Conservation (phyloP, 2,113 vertebrate species). For the Piaya cayana region DNA sequence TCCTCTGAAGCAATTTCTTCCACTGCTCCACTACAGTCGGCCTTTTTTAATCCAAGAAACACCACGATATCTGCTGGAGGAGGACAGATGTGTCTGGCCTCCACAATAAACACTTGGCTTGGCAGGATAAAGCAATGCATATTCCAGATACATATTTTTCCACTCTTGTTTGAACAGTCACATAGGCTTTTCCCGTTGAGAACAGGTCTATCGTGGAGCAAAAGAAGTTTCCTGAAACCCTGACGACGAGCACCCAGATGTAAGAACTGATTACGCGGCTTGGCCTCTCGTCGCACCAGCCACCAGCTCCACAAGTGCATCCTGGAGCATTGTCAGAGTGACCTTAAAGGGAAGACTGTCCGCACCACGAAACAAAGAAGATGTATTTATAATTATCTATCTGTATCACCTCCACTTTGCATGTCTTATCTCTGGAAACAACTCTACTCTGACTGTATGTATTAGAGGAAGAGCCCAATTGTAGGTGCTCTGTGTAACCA, state of each 20-base stretch:
- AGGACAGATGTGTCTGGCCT: conserved; percentile 64
- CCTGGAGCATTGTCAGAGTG: conserved; percentile 37
- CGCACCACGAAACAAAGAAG: conserved; percentile 23
- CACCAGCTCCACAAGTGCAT: conserved; percentile 11
- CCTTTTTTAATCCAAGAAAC: conserved; percentile 66
- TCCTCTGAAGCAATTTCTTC: conserved; percentile 65
- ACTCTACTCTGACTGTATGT: neutral
- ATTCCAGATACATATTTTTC: conserved; percentile 69
- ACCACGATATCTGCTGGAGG: conserved; percentile 60
- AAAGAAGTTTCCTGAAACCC: conserved; percentile 50
- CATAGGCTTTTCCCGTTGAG: conserved; percentile 43
- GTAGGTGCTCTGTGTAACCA: neutral
- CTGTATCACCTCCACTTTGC: neutral
- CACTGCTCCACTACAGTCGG: conserved; percentile 21
- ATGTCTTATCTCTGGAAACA: conserved; percentile 11
- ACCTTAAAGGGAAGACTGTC: conserved; percentile 29
- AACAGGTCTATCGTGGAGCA: conserved; percentile 17
- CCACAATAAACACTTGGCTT: conserved; percentile 67
- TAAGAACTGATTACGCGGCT: conserved; percentile 21
- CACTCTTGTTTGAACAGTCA: conserved; percentile 64
- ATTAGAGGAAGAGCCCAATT: neutral
- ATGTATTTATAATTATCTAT: conserved; percentile 22
- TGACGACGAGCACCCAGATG: conserved; percentile 51
- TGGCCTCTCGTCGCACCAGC: neutral
- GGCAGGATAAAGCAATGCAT: conserved; percentile 54